Base-by-base conservation (phyloP, 2,113 vertebrate genomes). In the Glareola pratincola region DNA sequence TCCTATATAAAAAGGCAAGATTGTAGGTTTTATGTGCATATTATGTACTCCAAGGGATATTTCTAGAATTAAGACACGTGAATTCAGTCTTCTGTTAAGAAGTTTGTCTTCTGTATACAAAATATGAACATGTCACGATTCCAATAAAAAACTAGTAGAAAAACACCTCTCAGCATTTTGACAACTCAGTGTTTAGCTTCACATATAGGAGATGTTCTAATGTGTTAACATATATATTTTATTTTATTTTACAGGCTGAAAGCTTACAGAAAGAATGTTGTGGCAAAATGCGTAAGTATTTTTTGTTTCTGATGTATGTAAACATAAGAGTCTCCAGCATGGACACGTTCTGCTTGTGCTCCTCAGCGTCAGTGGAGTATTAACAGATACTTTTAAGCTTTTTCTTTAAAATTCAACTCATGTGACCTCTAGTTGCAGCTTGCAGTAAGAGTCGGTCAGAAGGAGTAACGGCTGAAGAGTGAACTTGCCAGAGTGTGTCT, bases 271-370 rank as follows among this genome's bases (percentile, higher is more conserved):
- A 99, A 99, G 95, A 99, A 99, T 73, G 99, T 99, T 78, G 97
- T 99, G 14, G 99, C 99, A 96, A 99, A 99, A 99, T 99, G 99
- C 97, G 99, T 99, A 98, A 83, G 99, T 99, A 96, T 94, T 69
- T 66, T 71, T 62, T 57, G 7, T 78, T 90, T 88, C 10, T 75
- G 53, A 20, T 43, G 27, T 51, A 34, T 53, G 48, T 73, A 80
- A 88, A 71, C 45, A 4, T 50, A 24, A 32, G 24, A 59, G 30
- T 36, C 41, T 23, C 0, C 20, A 37, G 39, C 15, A 47, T 57
- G 77, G 41, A 26, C 3, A 9, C 0, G 1, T 75, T 81, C 37
- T 87, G 34, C 43, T 72, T 75, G 14, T 68, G 62, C 19, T 90
- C 10, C 6, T 34, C 45, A 59, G 27, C 23, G 14, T 90, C 43